phyloP scores from a whole-genome alignment of 1,140 invertebrate species.

The Hermetia illucens region DNA sequence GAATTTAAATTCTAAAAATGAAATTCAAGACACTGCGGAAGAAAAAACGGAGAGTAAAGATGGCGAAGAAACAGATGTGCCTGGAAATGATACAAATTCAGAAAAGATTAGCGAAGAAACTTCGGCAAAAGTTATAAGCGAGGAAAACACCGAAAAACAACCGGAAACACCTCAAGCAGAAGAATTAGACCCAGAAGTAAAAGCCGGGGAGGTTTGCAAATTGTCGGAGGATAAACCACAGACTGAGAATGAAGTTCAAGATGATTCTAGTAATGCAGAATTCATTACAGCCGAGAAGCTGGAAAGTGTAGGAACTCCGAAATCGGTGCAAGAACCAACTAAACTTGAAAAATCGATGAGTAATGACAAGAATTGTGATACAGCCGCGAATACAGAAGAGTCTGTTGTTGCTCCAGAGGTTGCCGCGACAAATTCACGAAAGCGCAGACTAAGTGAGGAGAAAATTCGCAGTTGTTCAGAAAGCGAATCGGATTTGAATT shows the following conservation, averaged over 20 bases:
- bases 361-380: no score
- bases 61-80: slow-evolving; percentile 2
- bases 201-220: not conserved
- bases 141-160: no score
- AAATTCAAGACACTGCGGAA: slow-evolving; percentile 3
- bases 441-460: slow-evolving; percentile 17
- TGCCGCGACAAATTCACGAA: no score
- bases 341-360: no score
- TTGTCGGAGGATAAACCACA: not conserved
- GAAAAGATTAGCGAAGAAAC: not conserved
- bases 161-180: not conserved
- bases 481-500: slow-evolving; percentile 19
- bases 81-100: not conserved
- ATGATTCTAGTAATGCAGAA: slow-evolving; percentile 8
- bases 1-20: slow-evolving; percentile 6
- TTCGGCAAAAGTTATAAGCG: slow-evolving; percentile 2
- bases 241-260: slow-evolving; percentile 1
- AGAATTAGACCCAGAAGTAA: not conserved
- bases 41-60: not conserved
- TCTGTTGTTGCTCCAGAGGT: no score
- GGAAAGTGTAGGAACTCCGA: slow-evolving; percentile 14
- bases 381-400: no score
- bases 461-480: slow-evolving; percentile 17
- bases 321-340: no score
- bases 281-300: slow-evolving; percentile 22